phyloP scores from a whole-genome alignment of 2,113 vertebrate species.

The Calypte anna region DNA sequence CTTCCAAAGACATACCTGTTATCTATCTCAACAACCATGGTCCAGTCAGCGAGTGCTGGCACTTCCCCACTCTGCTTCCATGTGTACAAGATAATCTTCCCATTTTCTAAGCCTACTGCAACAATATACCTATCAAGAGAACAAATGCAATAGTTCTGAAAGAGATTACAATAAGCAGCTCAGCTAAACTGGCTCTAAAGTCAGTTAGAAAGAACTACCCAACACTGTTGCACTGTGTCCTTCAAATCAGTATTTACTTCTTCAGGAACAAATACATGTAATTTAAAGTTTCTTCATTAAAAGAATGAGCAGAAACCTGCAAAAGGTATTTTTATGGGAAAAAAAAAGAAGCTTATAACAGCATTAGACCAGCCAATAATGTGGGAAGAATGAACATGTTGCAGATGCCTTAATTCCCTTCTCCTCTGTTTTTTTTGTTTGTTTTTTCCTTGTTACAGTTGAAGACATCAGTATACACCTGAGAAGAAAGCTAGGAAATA shows the following conservation, averaged over 20 bases:
- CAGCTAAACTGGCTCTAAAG: background rate
- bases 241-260: background rate
- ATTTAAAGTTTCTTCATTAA: background rate
- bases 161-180: background rate
- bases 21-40: conserved; percentile 76
- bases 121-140: conserved; percentile 83
- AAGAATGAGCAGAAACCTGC: background rate
- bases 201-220: background rate
- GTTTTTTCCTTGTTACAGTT: background rate
- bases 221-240: background rate
- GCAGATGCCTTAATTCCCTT: background rate
- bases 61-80: conserved; percentile 82
- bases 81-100: conserved; percentile 85
- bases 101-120: conserved; percentile 89
- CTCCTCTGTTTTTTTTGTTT: no score
- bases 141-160: background rate
- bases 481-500: background rate
- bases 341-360: background rate
- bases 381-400: background rate
- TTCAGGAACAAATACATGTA: background rate
- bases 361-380: background rate
- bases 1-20: conserved; percentile 81
- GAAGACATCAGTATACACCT: background rate
- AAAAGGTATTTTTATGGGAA: background rate
- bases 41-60: conserved; percentile 82